Percentiles rank a stretch among this genome's conserved stretches.
Evolutionary conservation across 2,113 vertebrate species (phyloP).

Genomic region (Cardinalis cardinalis): DNA sequence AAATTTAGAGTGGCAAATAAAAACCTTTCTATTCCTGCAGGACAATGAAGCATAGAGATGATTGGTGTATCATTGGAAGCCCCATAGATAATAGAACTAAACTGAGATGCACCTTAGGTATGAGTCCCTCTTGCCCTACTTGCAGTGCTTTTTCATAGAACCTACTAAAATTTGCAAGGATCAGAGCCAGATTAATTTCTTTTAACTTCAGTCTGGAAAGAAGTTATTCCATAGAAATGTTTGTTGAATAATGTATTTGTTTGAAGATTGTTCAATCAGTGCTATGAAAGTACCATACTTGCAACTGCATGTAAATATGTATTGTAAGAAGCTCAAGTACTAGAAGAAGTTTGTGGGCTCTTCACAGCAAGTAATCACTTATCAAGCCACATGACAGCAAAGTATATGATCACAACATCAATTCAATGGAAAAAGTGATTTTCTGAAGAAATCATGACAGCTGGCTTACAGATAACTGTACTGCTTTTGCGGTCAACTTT

Average conservation of each 20-base stretch:
- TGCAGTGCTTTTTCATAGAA: background rate
- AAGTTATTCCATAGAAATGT: background rate
- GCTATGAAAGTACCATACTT: background rate
- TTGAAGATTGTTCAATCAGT: background rate
- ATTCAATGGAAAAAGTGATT: background rate
- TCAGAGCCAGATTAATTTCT: background rate
- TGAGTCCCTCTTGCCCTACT: background rate
- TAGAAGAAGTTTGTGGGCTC: background rate
- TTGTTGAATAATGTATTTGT: constrained; percentile 15
- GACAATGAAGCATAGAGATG: background rate
- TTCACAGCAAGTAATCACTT: background rate
- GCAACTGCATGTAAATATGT: background rate
- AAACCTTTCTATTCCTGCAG: background rate
- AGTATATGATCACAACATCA: background rate
- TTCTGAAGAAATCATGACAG: background rate
- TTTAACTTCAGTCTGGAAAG: background rate
- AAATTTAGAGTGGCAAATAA: background rate
- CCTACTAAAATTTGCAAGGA: background rate
- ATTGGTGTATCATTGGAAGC: background rate
- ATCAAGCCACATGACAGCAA: background rate
- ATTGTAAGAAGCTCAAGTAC: background rate
- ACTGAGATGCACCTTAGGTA: background rate
- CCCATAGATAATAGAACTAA: background rate
- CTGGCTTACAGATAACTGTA: background rate
- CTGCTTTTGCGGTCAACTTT: background rate